Base-by-base conservation (phyloP, 2,113 vertebrate species). In the Malaclemys terrapin region DNA sequence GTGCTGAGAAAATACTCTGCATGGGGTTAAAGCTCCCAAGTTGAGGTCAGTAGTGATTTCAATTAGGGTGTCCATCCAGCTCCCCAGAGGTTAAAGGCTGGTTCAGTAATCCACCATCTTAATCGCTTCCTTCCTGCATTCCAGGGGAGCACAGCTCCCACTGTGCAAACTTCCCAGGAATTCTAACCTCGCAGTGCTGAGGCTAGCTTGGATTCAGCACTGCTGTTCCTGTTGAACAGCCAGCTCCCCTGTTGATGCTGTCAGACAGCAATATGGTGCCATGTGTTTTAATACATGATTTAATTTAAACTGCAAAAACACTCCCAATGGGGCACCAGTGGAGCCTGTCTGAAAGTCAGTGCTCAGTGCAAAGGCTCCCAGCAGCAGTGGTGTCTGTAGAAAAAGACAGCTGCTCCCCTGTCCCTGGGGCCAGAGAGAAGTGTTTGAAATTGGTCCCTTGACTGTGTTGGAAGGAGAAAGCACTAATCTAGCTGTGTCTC, bases 361-460 rank as follows among this genome's bases (percentile, higher is more conserved):
- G 49, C 79, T 52, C 29, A 11, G 9, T 65, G 57, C 0, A 0
- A 42, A 94, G 50, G 49, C 10, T 35, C 35, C 13, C 0, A 0
- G 29, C 12, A 7, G 80, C n/a, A 7, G 80, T 52, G 49, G 79
- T 49, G 19, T 80, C 8, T 80, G 19, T 50, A 52, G 80, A 42
- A 82, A 16, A 22, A n/a, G 35, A 27, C 53, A 45, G 11, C 29
- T 62, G 82, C 29, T 45, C 45, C 45, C 27, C 56, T 62, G 81
- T 38, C 81, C 54, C 19, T 31, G 11, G 42, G 82, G 82, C 11
- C 27, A 35, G 56, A 62, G 45, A 24, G 17, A 59, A 47, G 42
- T 49, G 56, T 45, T 47, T 49, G 45, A 6, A 62, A 47, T 47
- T 76, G 38, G 42, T 6, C 24, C 25, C 14, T 6, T 45, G 52